Percentiles rank a stretch among this genome's conserved stretches.
Evolutionary conservation across 2,113 vertebrate genomes (phyloP).

Genomic region (Mastomys natalensis): DNA sequence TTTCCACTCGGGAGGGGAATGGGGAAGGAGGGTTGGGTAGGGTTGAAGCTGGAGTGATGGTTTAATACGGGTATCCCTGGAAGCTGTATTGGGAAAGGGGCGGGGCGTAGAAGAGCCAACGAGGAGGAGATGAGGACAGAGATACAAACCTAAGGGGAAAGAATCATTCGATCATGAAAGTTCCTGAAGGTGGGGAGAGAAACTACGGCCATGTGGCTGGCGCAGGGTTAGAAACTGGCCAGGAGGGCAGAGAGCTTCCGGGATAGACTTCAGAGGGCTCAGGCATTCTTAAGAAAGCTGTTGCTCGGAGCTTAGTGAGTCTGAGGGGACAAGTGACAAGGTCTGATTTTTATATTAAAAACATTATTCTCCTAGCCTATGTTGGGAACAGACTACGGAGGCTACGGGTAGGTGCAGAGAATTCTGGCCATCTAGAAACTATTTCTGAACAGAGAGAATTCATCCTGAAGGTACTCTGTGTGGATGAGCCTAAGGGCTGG

Average conservation of each 20-base stretch:
- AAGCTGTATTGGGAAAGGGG: not conserved
- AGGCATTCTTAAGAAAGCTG: not conserved
- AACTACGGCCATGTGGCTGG: not conserved
- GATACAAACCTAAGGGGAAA: not conserved
- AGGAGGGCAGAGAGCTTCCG: not conserved
- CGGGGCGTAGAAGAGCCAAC: not conserved
- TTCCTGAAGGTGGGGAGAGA: not conserved
- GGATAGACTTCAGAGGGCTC: not conserved
- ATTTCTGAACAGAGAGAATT: not conserved
- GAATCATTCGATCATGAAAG: not conserved
- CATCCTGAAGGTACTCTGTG: not conserved
- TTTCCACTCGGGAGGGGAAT: not conserved
- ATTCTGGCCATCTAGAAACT: not conserved
- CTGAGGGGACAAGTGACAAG: not conserved
- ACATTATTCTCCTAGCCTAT: not conserved
- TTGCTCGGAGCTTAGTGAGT: not conserved
- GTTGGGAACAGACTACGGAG: not conserved
- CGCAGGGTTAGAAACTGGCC: too few species aligned
- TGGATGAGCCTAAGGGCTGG: fast-evolving
- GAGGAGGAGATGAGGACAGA: not conserved
- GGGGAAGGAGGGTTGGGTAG: not conserved
- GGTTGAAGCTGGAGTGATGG: not conserved
- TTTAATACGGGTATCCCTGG: not conserved
- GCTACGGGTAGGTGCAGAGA: not conserved
- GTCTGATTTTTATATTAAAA: not conserved